These are phyloP conservation scores for Rallus crepitans DNA, from an alignment of 2,797 vertebrate species.

Conservation along the genomic window DNA sequence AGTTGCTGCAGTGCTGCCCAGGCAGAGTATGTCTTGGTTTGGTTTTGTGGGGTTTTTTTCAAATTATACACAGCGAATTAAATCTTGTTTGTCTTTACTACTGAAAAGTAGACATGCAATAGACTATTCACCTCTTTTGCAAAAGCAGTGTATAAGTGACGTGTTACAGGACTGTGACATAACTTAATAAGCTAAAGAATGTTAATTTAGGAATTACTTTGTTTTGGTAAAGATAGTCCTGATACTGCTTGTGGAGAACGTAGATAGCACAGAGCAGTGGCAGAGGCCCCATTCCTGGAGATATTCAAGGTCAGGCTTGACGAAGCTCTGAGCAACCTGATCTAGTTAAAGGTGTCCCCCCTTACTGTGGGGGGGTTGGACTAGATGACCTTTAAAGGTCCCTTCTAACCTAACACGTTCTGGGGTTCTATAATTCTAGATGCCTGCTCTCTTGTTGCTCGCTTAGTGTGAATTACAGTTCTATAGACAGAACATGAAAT, in stretches of 20 bases:
- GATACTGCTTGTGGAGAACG: background rate
- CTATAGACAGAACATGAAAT: background rate
- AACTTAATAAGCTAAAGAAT: background rate
- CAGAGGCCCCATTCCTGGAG: no score
- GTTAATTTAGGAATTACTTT: background rate
- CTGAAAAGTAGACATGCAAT: background rate
- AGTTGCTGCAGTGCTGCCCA: conserved; percentile 88
- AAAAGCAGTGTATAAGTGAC: background rate
- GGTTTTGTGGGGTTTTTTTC: background rate
- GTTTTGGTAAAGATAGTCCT: background rate
- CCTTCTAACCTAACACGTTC: no score
- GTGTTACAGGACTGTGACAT: background rate
- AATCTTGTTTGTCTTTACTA: background rate
- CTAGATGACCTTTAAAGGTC: no score
- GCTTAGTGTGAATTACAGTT: fast-evolving
- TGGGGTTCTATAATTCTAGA: no score
- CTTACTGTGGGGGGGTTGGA: no score
- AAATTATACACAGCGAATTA: background rate
- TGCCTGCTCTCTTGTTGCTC: background rate
- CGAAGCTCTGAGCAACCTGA: no score
- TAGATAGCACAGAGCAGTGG: no score
- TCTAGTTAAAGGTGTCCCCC: no score
- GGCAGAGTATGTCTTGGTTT: conserved; percentile 74
- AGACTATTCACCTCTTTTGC: background rate
- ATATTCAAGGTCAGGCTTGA: no score